Evolutionary conservation across 2,888 invertebrate genomes (phyloP).

Genomic region (Torymus tubicola): DNA sequence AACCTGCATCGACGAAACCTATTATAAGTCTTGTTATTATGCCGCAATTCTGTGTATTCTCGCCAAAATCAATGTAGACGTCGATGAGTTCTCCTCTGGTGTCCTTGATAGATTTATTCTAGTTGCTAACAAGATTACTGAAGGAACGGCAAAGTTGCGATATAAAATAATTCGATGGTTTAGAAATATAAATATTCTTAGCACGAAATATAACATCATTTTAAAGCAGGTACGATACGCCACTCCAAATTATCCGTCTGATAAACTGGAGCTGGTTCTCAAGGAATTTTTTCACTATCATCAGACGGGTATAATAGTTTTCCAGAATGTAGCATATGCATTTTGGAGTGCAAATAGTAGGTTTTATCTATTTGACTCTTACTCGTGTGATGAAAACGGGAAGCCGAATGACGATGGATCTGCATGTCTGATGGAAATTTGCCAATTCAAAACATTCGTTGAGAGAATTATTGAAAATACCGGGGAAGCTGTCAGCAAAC

Average conservation of each 20-base stretch:
- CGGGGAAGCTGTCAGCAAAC: conserved; percentile 58
- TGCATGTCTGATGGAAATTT: conserved; percentile 67
- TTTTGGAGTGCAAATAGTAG: conserved; percentile 66
- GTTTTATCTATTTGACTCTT: conserved; percentile 72
- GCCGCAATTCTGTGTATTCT: conserved; percentile 69
- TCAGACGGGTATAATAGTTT: conserved; percentile 69
- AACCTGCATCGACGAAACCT: conserved; percentile 54
- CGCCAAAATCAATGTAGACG: conserved; percentile 65
- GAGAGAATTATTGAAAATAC: conserved; percentile 64
- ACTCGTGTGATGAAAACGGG: conserved; percentile 69
- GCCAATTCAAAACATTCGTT: conserved; percentile 62
- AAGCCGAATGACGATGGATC: conserved; percentile 58
- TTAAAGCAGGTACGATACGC: conserved; percentile 67
- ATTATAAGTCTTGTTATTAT: conserved; percentile 70
- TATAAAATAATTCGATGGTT: conserved; percentile 67
- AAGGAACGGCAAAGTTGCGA: conserved; percentile 64
- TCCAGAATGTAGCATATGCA: conserved; percentile 67
- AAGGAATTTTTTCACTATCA: conserved; percentile 62
- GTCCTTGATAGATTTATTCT: conserved; percentile 67
- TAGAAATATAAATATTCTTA: conserved; percentile 66
- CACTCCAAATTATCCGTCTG: conserved; percentile 65
- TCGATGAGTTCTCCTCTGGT: conserved; percentile 61
- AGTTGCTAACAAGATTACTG: conserved; percentile 65
- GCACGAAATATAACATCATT: conserved; percentile 65
- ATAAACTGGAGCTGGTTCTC: conserved; percentile 61